Base-by-base conservation (phyloP, 2,113 vertebrate genomes). In the Epinephelus moara region DNA sequence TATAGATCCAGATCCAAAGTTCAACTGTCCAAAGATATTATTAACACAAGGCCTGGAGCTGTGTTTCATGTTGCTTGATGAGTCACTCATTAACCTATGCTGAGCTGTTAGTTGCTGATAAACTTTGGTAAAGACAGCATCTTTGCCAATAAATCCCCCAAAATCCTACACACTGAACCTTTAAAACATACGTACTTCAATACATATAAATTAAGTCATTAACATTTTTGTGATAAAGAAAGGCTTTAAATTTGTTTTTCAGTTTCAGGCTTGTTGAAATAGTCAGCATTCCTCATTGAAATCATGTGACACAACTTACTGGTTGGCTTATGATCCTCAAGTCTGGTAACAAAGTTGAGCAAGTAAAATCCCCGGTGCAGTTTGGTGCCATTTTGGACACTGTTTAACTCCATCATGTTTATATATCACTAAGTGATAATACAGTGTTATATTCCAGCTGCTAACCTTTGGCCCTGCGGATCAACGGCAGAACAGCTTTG, bases 381-480 rank as follows among this genome's bases (percentile, higher is more conserved):
- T 62, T 60, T 57, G 30, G 15, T 14, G 0, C 27, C 14, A 18
- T 27, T 69, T 33, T 77, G 8, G 47, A 61, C 61, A 77, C 10
- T 52, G 0, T 56, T 40, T 27, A 59, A 77, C 61, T 23, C 15
- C 1, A 0, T 53, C 6, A 3, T 23, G 61, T 69, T 56, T n/a
- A 59, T 23, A 25, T 60, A 23, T 61, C 25, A 63, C 12, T 30
- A 5, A 55, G 0, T 14, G 23, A 68, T 19, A 37, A 57, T 77
- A 9, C 78, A 37, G 70, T 50, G 13, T 30, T 55, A 15, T 61
- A 37, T 52, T 49, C 21, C n/a, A n/a, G 27, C 4, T 19, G 4
- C 86, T 88, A 85, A 98, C 97, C 97, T 96, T 95, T 95, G 45
- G 96, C 95, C 90, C 90, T 93, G 74, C 95, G 96, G 89, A 98